Evolutionary conservation across 2,888 invertebrate species (phyloP).

Genomic region (Mactromeris polynyma): DNA sequence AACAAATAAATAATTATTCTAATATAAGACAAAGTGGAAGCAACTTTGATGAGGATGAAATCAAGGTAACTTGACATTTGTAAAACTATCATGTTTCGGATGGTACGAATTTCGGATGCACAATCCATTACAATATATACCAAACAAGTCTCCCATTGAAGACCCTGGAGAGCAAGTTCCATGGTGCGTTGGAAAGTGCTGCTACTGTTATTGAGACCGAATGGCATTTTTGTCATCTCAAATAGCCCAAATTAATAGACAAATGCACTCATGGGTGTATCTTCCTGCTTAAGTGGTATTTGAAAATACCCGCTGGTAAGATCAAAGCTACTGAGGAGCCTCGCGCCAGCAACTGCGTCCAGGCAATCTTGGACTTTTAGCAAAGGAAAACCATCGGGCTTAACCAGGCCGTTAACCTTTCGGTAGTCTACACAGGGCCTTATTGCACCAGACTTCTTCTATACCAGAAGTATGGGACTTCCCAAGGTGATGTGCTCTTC

Average conservation of each 20-base stretch:
- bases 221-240: slow-evolving; percentile 60
- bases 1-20: no score
- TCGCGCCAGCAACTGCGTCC: slow-evolving; percentile 36
- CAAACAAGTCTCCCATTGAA: no score
- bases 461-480: slow-evolving; percentile 29
- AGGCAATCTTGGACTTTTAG: slow-evolving; percentile 40
- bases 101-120: no score
- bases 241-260: slow-evolving; percentile 56
- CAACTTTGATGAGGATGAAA: no score
- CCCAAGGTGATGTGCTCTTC: slow-evolving; percentile 44
- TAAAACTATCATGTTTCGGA: no score
- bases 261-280: slow-evolving; percentile 50
- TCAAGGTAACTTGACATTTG: no score
- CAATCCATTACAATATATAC: no score
- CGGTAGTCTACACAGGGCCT: slow-evolving; percentile 47
- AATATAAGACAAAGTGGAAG: no score
- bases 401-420: slow-evolving; percentile 24
- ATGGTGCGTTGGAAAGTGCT: background rate
- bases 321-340: slow-evolving; percentile 36
- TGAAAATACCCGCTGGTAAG: slow-evolving; percentile 47
- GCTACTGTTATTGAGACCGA: slow-evolving; percentile 27
- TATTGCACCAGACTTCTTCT: slow-evolving; percentile 26
- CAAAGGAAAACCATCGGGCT: slow-evolving; percentile 29
- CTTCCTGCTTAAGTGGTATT: slow-evolving; percentile 32
- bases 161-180: background rate